Percentiles rank a stretch among this genome's conserved stretches.
phyloP scores from a whole-genome alignment of 2,888 invertebrate genomes.

The Lepidochrysops patricia region DNA sequence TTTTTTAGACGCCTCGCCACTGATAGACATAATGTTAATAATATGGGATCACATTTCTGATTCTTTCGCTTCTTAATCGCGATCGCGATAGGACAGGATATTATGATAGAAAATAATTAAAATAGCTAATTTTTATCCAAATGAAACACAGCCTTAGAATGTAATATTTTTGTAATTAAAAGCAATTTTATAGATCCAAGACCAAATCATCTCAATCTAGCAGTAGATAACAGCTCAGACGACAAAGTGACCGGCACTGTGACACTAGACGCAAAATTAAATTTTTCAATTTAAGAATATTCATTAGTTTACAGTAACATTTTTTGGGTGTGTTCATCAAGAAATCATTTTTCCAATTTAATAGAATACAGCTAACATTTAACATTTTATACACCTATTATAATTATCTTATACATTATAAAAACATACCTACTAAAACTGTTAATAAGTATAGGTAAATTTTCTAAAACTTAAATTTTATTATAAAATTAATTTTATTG shows the following conservation, averaged over 20 bases:
- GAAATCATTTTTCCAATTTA: background rate
- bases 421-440: constrained; percentile 1
- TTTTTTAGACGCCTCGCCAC: too few relatives aligned
- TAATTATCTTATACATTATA: constrained; percentile 7
- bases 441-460: constrained; percentile 1
- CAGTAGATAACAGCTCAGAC: background rate
- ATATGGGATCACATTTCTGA: too few relatives aligned
- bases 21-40: too few relatives aligned
- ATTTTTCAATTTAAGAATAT: background rate
- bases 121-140: too few relatives aligned
- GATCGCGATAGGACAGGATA: too few relatives aligned
- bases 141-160: too few relatives aligned
- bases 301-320: background rate
- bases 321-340: background rate
- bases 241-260: background rate
- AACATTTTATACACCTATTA: constrained; percentile 9
- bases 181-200: too few relatives aligned
- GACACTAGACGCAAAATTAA: background rate
- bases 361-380: background rate
- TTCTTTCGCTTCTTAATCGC: too few relatives aligned
- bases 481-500: background rate
- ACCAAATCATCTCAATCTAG: background rate
- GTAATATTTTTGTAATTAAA: too few relatives aligned
- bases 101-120: too few relatives aligned
- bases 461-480: background rate